These are phyloP conservation scores for Catalaphyllia jardinei DNA, from an alignment of 64 coral and sea anemone genomes.

Conservation along the genomic window DNA sequence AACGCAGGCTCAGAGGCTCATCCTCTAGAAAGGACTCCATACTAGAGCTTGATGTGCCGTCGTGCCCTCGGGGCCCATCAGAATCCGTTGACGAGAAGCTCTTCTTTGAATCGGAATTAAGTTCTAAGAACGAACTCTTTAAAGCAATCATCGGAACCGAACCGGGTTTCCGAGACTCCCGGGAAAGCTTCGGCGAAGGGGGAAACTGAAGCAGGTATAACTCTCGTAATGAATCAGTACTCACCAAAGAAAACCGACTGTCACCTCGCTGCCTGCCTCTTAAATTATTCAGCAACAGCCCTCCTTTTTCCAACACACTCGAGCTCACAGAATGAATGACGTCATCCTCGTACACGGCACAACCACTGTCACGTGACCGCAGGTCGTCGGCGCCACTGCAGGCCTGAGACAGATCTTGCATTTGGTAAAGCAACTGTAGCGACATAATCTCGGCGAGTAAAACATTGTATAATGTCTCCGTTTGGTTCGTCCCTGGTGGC, in stretches of 20 bases:
- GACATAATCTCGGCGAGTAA: constrained; percentile 95
- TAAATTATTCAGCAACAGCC: constrained; percentile 78
- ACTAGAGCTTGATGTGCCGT: constrained; percentile 58
- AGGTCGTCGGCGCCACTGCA: constrained; percentile 46
- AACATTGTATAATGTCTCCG: constrained; percentile 86
- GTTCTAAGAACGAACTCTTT: constrained; percentile 17
- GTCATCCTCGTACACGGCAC: constrained; percentile 87
- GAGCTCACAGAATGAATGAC: constrained; percentile 74
- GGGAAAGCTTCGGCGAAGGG: constrained; percentile 31
- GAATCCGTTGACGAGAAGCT: constrained; percentile 49
- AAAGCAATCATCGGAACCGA: constrained; percentile 26
- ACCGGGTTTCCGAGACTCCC: not conserved
- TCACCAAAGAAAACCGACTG: constrained; percentile 63
- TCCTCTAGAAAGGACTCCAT: constrained; percentile 84
- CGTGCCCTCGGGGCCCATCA: not conserved
- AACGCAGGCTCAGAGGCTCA: constrained; percentile 67
- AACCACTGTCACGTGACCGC: constrained; percentile 81
- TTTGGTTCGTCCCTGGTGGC: constrained; percentile 36
- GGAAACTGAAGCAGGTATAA: constrained; percentile 63
- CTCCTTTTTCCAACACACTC: constrained; percentile 85
- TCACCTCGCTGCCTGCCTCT: constrained; percentile 62
- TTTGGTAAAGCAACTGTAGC: constrained; percentile 87
- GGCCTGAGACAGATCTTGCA: constrained; percentile 83
- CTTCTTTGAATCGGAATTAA: constrained; percentile 55
- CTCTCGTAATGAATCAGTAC: constrained; percentile 80